phyloP scores from a whole-genome alignment of 35 echinoderm and acorn worm species.

The Heliocidaris erythrogramma region DNA sequence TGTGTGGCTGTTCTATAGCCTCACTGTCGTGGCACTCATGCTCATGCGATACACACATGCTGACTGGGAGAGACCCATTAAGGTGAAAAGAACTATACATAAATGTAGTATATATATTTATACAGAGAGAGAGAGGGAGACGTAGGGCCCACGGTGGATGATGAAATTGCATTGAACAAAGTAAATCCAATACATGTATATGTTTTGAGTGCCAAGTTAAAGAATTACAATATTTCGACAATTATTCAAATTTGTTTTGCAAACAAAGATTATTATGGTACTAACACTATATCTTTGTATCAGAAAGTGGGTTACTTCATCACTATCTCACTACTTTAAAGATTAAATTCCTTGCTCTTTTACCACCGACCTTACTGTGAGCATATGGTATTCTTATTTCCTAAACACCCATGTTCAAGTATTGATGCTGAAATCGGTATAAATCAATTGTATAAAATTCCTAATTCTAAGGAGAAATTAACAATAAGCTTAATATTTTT shows the following conservation, averaged over 20 bases:
- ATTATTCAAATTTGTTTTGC: neutral
- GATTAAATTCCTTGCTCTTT: neutral
- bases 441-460: neutral
- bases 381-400: no score
- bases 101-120: no score
- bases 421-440: neutral
- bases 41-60: conserved; percentile 69
- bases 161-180: no score
- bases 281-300: no score
- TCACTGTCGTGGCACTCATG: conserved; percentile 62
- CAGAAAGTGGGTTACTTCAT: neutral
- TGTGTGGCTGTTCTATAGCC: conserved; percentile 89
- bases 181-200: no score
- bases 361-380: neutral
- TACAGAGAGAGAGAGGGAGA: no score
- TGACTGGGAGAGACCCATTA: conserved; percentile 74
- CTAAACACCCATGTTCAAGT: neutral
- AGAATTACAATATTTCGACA: neutral
- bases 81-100: conserved; percentile 50
- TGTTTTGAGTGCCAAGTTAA: no score
- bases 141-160: no score
- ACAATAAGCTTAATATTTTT: neutral
- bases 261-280: neutral
- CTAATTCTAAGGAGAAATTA: neutral
- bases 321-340: neutral